These are phyloP conservation scores for Aromia moschata DNA, from an alignment of 2,888 invertebrate species.

Conservation along the genomic window DNA sequence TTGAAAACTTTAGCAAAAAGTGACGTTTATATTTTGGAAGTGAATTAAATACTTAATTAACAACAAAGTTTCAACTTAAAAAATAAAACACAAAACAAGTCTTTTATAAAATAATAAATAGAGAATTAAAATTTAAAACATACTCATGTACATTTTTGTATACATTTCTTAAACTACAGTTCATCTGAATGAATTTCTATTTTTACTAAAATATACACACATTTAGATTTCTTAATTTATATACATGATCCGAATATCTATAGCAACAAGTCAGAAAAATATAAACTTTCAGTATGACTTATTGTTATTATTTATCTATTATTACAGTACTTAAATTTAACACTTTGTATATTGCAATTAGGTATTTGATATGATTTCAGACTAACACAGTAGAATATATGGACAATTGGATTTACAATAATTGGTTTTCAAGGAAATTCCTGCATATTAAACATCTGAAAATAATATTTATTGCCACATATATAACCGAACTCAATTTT, in stretches of 20 bases:
- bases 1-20: not conserved
- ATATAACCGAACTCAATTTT: too few relatives aligned
- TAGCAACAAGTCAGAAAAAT: constrained; percentile 11
- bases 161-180: constrained; percentile 19
- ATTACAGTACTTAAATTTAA: constrained; percentile 9
- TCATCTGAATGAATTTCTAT: constrained; percentile 14
- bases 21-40: not conserved
- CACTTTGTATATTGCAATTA: constrained; percentile 16
- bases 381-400: constrained; percentile 5
- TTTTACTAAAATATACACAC: constrained; percentile 19
- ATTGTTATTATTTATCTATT: constrained; percentile 6
- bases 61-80: too few relatives aligned
- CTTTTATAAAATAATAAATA: constrained; percentile 1
- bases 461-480: too few relatives aligned
- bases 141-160: constrained; percentile 21
- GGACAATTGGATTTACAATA: constrained; percentile 6
- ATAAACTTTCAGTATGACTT: constrained; percentile 2
- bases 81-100: not conserved
- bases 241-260: constrained; percentile 19
- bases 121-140: not conserved
- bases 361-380: constrained; percentile 21
- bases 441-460: constrained; percentile 12
- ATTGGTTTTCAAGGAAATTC: constrained; percentile 12
- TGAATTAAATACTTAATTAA: too few relatives aligned
- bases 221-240: constrained; percentile 16